Evolutionary conservation across 2,113 vertebrate genomes (phyloP).

Genomic region (Aramus guarauna): DNA sequence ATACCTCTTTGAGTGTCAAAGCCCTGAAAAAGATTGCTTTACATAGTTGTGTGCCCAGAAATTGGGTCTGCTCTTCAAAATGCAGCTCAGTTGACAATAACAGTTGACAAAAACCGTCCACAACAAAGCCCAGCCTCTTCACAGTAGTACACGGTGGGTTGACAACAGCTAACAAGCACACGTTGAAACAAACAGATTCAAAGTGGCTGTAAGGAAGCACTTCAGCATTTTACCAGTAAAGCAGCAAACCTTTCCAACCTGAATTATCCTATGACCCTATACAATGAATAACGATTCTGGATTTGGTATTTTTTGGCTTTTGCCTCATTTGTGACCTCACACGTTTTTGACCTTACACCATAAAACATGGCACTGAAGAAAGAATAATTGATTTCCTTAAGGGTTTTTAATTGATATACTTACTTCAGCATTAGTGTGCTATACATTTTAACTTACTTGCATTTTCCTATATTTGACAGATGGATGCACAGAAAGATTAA

Average conservation of each 20-base stretch:
- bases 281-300: neutral
- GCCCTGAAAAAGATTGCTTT: neutral
- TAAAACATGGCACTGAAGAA: neutral
- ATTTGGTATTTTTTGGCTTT: neutral
- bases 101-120: neutral
- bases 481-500: neutral
- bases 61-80: neutral
- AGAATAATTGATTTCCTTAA: neutral
- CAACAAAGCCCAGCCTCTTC: neutral
- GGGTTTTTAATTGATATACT: neutral
- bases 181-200: neutral
- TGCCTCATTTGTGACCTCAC: neutral
- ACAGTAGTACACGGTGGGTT: neutral
- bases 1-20: neutral
- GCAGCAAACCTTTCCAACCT: neutral
- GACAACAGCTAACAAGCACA: neutral
- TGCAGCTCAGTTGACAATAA: neutral
- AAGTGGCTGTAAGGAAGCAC: neutral
- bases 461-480: neutral
- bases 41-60: neutral
- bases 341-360: neutral
- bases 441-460: neutral
- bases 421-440: neutral
- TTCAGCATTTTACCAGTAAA: neutral
- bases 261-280: neutral